Conservation (phyloP, 1,140 invertebrate species). For the Orussus abietinus region DNA sequence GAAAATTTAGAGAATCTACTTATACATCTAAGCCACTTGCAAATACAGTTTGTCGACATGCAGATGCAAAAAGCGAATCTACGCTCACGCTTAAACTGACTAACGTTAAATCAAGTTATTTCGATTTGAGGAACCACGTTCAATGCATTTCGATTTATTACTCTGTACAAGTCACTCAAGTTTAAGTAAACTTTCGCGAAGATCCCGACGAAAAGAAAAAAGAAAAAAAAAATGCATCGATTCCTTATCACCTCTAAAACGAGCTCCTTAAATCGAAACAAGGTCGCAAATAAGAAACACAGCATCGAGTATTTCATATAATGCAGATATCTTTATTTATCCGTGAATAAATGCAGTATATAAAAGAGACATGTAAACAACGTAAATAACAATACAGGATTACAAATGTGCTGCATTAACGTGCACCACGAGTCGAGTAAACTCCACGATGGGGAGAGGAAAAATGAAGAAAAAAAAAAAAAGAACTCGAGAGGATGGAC, state of each 20-base stretch:
- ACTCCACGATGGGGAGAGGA: too few species aligned
- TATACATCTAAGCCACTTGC: too few species aligned
- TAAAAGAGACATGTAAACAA: constrained; percentile 21
- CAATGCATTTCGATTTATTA: constrained; percentile 1
- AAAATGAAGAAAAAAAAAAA: too few species aligned
- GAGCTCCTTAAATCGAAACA: constrained; percentile 17
- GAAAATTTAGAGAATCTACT: too few species aligned
- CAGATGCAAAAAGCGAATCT: too few species aligned
- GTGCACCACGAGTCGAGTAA: too few species aligned
- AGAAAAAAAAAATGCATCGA: constrained; percentile 3
- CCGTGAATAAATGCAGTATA: constrained; percentile 18
- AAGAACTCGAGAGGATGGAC: constrained; percentile 1
- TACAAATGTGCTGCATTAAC: too few species aligned
- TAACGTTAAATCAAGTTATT: too few species aligned
- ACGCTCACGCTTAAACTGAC: too few species aligned
- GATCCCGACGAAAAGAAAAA: background rate
- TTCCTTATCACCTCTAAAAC: constrained; percentile 12
- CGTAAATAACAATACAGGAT: constrained; percentile 17
- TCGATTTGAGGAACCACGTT: constrained; percentile 2
- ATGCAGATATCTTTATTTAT: constrained; percentile 30
- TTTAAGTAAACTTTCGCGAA: background rate
- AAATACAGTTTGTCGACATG: too few species aligned
- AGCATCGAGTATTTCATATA: constrained; percentile 21
- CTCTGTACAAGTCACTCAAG: constrained; percentile 3
- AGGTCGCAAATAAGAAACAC: constrained; percentile 27